Evolutionary conservation across 2,113 vertebrate genomes (phyloP).

Genomic region (Entomyzon cyanotis): DNA sequence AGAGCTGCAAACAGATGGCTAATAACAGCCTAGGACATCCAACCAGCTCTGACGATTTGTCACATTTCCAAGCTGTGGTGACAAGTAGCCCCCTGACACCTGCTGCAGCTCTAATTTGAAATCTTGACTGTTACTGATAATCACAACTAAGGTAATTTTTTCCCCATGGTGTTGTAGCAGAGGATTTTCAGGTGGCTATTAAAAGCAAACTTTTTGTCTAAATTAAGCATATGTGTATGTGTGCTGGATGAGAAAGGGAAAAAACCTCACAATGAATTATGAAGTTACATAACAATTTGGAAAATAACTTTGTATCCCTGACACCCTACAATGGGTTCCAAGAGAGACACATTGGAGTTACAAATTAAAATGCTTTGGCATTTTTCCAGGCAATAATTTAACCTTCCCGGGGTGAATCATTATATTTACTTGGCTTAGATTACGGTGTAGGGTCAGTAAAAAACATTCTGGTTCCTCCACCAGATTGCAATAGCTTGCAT

Average conservation of each 20-base stretch:
- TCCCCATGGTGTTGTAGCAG: neutral
- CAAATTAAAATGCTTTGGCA: slow-evolving; percentile 43
- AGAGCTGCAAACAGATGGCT: slow-evolving; percentile 58
- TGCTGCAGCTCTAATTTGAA: slow-evolving; percentile 34
- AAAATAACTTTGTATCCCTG: slow-evolving; percentile 1
- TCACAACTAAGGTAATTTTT: neutral
- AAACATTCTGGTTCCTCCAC: neutral
- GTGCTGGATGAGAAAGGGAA: neutral
- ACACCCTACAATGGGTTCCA: neutral
- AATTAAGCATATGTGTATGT: neutral
- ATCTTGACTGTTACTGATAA: neutral
- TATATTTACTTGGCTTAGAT: slow-evolving; percentile 28
- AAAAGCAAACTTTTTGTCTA: neutral
- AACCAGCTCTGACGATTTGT: neutral
- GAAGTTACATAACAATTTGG: slow-evolving; percentile 46
- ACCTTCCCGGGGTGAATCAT: slow-evolving; percentile 23
- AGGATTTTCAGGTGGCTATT: neutral
- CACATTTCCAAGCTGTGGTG: slow-evolving; percentile 56
- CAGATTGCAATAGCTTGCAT: neutral
- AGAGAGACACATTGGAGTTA: slow-evolving; percentile 4
- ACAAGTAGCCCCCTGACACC: slow-evolving; percentile 47
- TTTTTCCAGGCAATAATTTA: slow-evolving; percentile 42
- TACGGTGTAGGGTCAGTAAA: neutral
- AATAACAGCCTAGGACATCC: slow-evolving; percentile 57
- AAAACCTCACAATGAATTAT: neutral